Conservation (phyloP, 2,113 vertebrate species). For the Sander lucioperca region DNA sequence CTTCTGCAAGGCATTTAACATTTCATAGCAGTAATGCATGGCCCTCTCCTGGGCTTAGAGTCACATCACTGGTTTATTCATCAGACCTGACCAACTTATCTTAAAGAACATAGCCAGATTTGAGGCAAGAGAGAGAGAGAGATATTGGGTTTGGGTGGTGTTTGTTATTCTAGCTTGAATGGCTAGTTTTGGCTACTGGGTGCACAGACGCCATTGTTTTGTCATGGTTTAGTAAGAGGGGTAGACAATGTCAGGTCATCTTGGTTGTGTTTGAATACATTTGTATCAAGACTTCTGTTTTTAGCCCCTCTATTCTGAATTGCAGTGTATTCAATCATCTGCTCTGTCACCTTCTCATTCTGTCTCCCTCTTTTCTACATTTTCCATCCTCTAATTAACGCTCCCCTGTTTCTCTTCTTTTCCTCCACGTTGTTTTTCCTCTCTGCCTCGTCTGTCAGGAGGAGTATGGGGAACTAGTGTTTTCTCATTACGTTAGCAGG, state of each 20-base stretch:
- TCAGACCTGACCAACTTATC: slow-evolving; percentile 60
- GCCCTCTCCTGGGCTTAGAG: slow-evolving; percentile 59
- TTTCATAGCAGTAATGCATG: slow-evolving; percentile 79
- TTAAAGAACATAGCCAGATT: slow-evolving; percentile 53
- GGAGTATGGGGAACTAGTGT: slow-evolving; percentile 57
- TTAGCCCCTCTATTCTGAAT: slow-evolving; percentile 1
- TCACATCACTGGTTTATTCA: slow-evolving; percentile 81
- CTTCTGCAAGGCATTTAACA: slow-evolving; percentile 77
- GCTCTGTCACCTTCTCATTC: slow-evolving; percentile 24
- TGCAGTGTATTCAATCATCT: background rate
- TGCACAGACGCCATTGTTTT: background rate
- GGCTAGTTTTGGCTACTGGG: background rate
- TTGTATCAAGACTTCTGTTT: background rate
- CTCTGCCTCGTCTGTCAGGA: slow-evolving; percentile 39
- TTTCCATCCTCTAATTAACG: slow-evolving; percentile 35
- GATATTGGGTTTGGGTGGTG: slow-evolving; percentile 1
- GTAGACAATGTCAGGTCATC: background rate
- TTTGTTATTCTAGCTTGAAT: background rate
- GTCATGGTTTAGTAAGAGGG: background rate
- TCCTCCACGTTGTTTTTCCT: slow-evolving; percentile 23
- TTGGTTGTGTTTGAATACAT: background rate
- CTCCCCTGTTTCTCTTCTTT: slow-evolving; percentile 7
- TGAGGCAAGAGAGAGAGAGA: slow-evolving; percentile 9
- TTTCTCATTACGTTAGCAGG: slow-evolving; percentile 74
- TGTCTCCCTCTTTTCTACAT: background rate